Conservation (phyloP, 64 coral and sea anemone genomes). For the Cladopsammia gracilis region DNA sequence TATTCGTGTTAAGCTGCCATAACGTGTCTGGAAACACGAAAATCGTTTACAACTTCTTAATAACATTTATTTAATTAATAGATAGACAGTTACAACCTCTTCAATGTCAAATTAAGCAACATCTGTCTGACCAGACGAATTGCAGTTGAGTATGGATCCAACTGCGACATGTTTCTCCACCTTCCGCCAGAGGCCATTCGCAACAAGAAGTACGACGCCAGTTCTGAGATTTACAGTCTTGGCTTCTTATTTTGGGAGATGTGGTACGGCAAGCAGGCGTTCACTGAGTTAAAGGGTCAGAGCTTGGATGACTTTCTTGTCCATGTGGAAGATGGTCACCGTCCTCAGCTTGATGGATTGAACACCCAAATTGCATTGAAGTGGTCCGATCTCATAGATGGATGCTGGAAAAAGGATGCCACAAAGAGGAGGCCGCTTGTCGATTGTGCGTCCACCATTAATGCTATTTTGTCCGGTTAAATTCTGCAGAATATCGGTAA, state of each 20-base stretch:
- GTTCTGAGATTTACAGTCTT: slow-evolving; percentile 36
- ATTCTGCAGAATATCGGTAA: no score
- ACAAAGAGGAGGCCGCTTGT: neutral
- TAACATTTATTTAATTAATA: neutral
- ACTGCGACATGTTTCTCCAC: neutral
- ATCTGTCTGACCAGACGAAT: neutral
- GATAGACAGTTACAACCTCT: neutral
- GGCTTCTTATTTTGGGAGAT: slow-evolving; percentile 41
- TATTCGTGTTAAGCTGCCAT: no score
- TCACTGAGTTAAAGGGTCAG: neutral
- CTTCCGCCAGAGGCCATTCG: slow-evolving; percentile 5
- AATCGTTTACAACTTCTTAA: no score
- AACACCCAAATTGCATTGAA: neutral
- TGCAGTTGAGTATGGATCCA: neutral
- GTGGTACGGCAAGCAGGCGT: slow-evolving; percentile 42
- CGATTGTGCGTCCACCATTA: neutral
- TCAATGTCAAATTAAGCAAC: neutral
- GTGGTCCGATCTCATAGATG: neutral
- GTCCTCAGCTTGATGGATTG: neutral
- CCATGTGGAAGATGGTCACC: neutral
- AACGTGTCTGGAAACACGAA: no score
- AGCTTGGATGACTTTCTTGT: neutral
- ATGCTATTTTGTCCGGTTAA: neutral
- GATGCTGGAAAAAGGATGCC: neutral
- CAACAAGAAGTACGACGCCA: slow-evolving; percentile 4